Conservation (phyloP, 2,797 vertebrate species). For the Myotis vivesi region DNA sequence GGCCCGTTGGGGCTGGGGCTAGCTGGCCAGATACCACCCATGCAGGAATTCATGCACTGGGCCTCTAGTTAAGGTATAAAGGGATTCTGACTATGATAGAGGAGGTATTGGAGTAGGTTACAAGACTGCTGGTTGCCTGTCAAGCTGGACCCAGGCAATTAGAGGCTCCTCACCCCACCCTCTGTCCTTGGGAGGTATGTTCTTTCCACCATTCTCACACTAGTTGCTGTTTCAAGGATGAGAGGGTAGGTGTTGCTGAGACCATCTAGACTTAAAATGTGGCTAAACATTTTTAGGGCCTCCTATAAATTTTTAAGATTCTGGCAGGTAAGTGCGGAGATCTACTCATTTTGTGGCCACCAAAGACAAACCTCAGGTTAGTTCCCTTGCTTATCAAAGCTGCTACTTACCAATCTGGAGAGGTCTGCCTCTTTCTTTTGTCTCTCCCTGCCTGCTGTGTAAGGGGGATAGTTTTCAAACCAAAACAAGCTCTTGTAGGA, state of each 20-base stretch:
- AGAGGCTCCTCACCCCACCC: neutral
- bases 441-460: neutral
- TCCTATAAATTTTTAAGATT: neutral
- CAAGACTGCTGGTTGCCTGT: neutral
- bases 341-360: neutral
- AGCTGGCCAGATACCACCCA: too few relatives aligned
- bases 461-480: neutral
- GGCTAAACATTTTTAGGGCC: neutral
- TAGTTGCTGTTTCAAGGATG: neutral
- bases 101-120: too few relatives aligned
- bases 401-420: neutral
- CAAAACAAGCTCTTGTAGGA: neutral
- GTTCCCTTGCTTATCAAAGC: neutral
- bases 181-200: neutral
- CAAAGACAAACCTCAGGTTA: neutral
- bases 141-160: neutral
- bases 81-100: too few relatives aligned
- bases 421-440: neutral
- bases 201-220: neutral
- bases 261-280: neutral
- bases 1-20: fast-evolving
- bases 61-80: neutral
- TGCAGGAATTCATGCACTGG: too few relatives aligned
- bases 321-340: neutral
- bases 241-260: neutral